Percentiles rank a stretch among this genome's conserved stretches.
These are phyloP conservation scores for Xylocampa areola DNA, from an alignment of 2,888 invertebrate genomes.

Conservation along the genomic window DNA sequence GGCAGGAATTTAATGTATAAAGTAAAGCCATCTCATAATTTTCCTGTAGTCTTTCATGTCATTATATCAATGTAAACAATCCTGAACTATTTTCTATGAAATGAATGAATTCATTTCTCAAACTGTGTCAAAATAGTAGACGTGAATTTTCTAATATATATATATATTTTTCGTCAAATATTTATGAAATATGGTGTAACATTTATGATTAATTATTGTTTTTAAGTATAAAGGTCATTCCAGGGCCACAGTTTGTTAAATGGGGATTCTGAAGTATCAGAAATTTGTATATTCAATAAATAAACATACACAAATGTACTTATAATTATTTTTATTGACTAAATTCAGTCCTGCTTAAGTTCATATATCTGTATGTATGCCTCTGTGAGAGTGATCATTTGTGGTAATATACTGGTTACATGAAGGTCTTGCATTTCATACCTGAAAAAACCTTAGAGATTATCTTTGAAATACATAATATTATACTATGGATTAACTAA, in stretches of 20 bases:
- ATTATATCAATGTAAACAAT: constrained; percentile 14
- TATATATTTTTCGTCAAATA: constrained; percentile 59
- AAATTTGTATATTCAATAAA: constrained; percentile 85
- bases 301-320: constrained; percentile 70
- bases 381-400: constrained; percentile 99
- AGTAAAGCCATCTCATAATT: constrained; percentile 13
- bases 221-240: constrained; percentile 78
- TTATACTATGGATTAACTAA: too few relatives aligned
- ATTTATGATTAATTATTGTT: constrained; percentile 63
- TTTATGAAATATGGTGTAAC: constrained; percentile 68
- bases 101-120: constrained; percentile 65
- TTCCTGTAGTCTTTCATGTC: neutral
- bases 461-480: neutral
- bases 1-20: constrained; percentile 15
- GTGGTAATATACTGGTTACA: constrained; percentile 99
- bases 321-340: constrained; percentile 64
- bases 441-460: constrained; percentile 75
- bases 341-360: constrained; percentile 83
- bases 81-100: constrained; percentile 53
- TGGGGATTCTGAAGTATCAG: constrained; percentile 67
- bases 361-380: constrained; percentile 98
- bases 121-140: constrained; percentile 77
- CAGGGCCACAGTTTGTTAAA: constrained; percentile 75
- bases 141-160: constrained; percentile 65
- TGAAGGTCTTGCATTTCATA: constrained; percentile 98